These are phyloP conservation scores for Meliscaeva auricollis DNA, from an alignment of 2,888 invertebrate genomes.

Conservation along the genomic window DNA sequence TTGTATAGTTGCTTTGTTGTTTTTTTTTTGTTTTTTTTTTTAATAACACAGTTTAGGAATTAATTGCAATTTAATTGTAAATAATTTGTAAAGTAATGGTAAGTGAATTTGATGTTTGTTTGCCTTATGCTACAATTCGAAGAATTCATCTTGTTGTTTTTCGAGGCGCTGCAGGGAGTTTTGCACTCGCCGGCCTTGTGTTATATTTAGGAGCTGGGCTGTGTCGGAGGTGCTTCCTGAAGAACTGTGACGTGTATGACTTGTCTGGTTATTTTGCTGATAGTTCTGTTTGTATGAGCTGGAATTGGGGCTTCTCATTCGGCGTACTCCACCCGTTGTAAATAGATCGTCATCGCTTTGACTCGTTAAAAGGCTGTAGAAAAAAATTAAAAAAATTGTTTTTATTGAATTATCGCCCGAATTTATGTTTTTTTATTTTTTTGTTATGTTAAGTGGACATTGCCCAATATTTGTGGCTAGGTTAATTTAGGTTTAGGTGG, in stretches of 20 bases:
- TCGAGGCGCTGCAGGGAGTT: slow-evolving; percentile 92
- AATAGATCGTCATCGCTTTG: slow-evolving; percentile 82
- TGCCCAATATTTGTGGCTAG: too few species aligned
- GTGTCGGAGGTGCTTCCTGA: slow-evolving; percentile 86
- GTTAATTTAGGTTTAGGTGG: too few species aligned
- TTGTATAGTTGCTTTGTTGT: slow-evolving; percentile 36
- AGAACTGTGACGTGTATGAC: slow-evolving; percentile 82
- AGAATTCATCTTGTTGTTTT: slow-evolving; percentile 94
- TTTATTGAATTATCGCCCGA: not conserved
- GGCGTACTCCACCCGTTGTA: slow-evolving; percentile 80
- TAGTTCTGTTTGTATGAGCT: slow-evolving; percentile 81
- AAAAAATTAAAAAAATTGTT: slow-evolving; percentile 4
- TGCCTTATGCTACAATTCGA: slow-evolving; percentile 92
- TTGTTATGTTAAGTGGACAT: too few species aligned
- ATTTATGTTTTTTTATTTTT: not conserved
- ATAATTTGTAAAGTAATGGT: slow-evolving; percentile 71
- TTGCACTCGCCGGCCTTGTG: slow-evolving; percentile 92
- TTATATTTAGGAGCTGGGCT: slow-evolving; percentile 86
- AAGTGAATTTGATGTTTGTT: slow-evolving; percentile 57
- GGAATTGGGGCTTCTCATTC: slow-evolving; percentile 80
- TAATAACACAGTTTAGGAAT: slow-evolving; percentile 73
- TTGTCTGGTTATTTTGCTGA: slow-evolving; percentile 79
- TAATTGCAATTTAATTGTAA: slow-evolving; percentile 73
- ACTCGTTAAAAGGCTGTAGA: slow-evolving; percentile 80
- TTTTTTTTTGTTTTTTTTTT: slow-evolving; percentile 29